Conservation (phyloP, 2,888 invertebrate genomes). For the Acrobasis consociella region DNA sequence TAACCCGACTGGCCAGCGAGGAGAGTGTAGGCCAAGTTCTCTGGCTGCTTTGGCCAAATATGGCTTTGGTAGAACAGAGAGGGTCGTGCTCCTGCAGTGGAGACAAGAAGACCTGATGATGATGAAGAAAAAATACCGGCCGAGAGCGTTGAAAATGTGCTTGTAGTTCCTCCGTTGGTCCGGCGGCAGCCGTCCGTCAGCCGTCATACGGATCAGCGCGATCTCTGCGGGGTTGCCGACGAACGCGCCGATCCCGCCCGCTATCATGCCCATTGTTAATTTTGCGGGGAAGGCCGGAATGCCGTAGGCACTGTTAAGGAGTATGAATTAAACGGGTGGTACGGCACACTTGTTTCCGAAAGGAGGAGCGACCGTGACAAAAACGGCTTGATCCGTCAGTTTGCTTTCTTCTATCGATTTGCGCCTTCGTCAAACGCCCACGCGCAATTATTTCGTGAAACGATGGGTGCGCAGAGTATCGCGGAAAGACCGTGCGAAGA, state of each 20-base stretch:
- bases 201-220: slow-evolving; percentile 96
- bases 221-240: slow-evolving; percentile 98
- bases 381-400: background rate
- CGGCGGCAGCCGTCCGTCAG: slow-evolving; percentile 94
- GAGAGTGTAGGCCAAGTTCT: too few relatives aligned
- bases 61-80: too few relatives aligned
- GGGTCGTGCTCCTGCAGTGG: too few relatives aligned
- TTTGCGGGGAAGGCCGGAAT: slow-evolving; percentile 91
- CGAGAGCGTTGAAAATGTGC: slow-evolving; percentile 93
- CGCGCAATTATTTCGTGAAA: too few relatives aligned
- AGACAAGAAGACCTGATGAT: too few relatives aligned
- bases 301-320: slow-evolving; percentile 45
- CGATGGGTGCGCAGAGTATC: too few relatives aligned
- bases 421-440: too few relatives aligned
- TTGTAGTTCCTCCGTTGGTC: slow-evolving; percentile 94
- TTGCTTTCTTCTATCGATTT: too few relatives aligned
- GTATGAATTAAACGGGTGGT: background rate
- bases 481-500: too few relatives aligned
- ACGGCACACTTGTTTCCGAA: background rate
- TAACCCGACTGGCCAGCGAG: too few relatives aligned
- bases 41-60: too few relatives aligned
- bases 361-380: too few relatives aligned
- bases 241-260: slow-evolving; percentile 92
- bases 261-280: slow-evolving; percentile 90
- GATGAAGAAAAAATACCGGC: slow-evolving; percentile 33